Base-by-base conservation (phyloP, 2,113 vertebrate species). In the Rhineura floridana region DNA sequence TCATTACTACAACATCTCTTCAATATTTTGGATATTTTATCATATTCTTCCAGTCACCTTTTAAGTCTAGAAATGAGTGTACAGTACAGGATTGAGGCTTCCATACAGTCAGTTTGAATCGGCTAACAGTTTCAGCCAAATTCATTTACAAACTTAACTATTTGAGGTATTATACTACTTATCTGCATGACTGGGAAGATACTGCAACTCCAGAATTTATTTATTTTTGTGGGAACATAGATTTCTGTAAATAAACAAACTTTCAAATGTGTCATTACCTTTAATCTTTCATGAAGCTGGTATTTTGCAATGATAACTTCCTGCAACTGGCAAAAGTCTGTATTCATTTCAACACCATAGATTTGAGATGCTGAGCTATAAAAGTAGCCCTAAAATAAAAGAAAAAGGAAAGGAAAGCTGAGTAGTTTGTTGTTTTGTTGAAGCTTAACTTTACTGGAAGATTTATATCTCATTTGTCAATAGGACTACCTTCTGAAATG, bases 301-400 rank as follows among this genome's bases (percentile, higher is more conserved):
- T 98, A 99, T 93, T 98, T 99, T 86, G 97, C 94, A 89, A 98
- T 80, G 69, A 97, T 91, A 81, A 97, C 95, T 90, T 97, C 97
- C 93, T 99, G 98, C 91, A 99, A 96, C 23, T 96, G 92, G 93
- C 98, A 98, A 89, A 99, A 98, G 15, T 98, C 98, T 93, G 96
- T 95, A 93, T 96, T 98, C 86, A 99, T 95, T 97, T 99, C 98
- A 91, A 99, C 95, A 80, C 98, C 98, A 30, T 96, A 91, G 0
- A 99, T 96, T 42, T 94, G 97, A 42, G 96, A 93, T 76, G 98
- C 98, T 67, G 98, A 98, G 93, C 98, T 99, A 94, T 98, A 99
- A 92, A 99, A 94, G 85, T 97, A 97, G 67, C 97, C 98, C 98
- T 99, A 91, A 75, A 95, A 94, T 67, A 94, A 62, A 81, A 86